Conservation (phyloP, 2,113 vertebrate genomes). For the Ictalurus punctatus region DNA sequence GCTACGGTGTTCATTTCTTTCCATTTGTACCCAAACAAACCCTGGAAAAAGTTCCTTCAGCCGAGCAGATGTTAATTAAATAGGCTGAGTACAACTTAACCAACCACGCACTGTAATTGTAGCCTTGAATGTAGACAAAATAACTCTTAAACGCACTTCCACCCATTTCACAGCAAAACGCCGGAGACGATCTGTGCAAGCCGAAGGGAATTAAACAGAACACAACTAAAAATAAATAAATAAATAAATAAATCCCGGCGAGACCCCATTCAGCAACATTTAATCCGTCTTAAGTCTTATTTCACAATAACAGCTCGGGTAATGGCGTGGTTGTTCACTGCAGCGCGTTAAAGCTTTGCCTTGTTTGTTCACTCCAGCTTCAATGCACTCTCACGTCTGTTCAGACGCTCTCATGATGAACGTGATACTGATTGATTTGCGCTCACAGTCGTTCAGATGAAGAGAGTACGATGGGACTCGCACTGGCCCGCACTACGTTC, state of each 20-base stretch:
- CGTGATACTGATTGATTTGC: background rate
- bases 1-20: background rate
- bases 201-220: conserved; percentile 43
- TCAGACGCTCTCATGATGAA: background rate
- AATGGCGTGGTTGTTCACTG: conserved; percentile 71
- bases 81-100: background rate
- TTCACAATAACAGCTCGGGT: conserved; percentile 66
- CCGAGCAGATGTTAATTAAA: background rate
- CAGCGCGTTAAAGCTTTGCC: conserved; percentile 57
- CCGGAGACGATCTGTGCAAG: conserved; percentile 42
- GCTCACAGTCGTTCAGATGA: background rate
- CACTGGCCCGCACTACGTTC: background rate
- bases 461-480: background rate
- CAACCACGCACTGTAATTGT: background rate
- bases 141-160: conserved; percentile 9
- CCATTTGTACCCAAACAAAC: background rate
- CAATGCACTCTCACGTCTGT: conserved; percentile 7
- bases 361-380: conserved; percentile 53
- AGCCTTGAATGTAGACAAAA: background rate
- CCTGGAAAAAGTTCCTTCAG: background rate
- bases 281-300: conserved; percentile 69
- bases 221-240: conserved; percentile 34
- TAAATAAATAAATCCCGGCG: conserved; percentile 29
- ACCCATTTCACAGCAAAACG: background rate
- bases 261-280: conserved; percentile 68